Evolutionary conservation across 2,888 invertebrate genomes (phyloP), one percentile per base, ranked within the genome.

Genomic region (Alitta virens): DNA sequence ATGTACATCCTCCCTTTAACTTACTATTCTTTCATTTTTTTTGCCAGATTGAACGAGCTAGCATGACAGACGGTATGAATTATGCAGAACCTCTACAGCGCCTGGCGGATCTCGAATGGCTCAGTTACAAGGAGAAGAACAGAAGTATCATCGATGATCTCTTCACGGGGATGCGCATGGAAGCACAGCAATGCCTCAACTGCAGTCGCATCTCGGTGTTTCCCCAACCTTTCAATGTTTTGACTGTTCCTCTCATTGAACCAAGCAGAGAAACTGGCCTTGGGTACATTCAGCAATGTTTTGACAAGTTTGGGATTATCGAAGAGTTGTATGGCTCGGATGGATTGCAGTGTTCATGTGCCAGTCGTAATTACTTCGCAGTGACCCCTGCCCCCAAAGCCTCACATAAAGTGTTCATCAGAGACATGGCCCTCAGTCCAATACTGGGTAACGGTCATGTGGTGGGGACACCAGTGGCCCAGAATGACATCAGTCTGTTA

Each of bases 91-190:
- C 78, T 5, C 38, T 79, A 14, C 79, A 80, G 67, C 68, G 78
- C 23, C 67, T 80, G 57, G 75, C 77, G 0, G 79, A 80, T 53
- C 64, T 80, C 21, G 79, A 80, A 63, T 80, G 80, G 80, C 67
- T 80, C 55, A 70, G 74, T n/a, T 74, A 79, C 73, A 80, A 80
- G 63, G 71, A 75, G 61, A 65, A 67, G 9, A 78, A 79, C 67
- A 64, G 72, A 55, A 77, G 78, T 1, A 65, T 74, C 0, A 64
- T 80, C 2, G 79, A 80, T 59, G 75, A 75, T 52, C 65, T 75
- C 50, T 80, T 79, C 65, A 76, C 76, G 0, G 79, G 79, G 3
- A 79, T 80, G 74, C 60, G 77, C 18, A 75, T 80, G 1, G 78
- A 78, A 56, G 75, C 75, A 0, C 75, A 73, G 51, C 75, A 76